Conservation (phyloP, 2,113 vertebrate genomes). For the Murina feae region DNA sequence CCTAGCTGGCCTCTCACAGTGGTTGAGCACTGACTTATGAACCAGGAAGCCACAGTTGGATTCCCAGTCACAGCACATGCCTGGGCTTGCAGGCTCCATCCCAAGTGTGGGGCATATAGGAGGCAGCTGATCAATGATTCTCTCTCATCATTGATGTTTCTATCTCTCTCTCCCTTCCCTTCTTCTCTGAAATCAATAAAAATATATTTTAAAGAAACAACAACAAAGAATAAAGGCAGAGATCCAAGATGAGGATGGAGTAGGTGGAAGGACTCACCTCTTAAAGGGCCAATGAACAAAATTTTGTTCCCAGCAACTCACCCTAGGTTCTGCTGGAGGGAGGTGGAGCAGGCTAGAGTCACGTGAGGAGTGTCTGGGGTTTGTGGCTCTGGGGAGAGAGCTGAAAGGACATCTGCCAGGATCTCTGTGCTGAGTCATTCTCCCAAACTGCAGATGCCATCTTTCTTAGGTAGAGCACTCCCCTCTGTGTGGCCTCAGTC, state of each 20-base stretch:
- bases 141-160: too few species aligned
- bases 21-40: too few species aligned
- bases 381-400: neutral
- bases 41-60: too few species aligned
- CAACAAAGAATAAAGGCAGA: neutral
- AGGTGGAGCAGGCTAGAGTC: neutral
- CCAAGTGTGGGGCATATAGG: too few species aligned
- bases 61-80: too few species aligned
- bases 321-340: neutral
- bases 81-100: too few species aligned
- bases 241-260: neutral
- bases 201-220: too few species aligned
- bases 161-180: too few species aligned
- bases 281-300: neutral
- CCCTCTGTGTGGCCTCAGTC: neutral
- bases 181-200: too few species aligned
- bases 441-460: neutral
- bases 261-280: neutral
- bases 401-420: neutral
- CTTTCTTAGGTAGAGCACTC: neutral
- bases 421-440: neutral
- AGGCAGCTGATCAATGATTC: too few species aligned
- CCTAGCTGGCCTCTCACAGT: too few species aligned
- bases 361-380: neutral
- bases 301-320: neutral